Evolutionary conservation across 1,140 invertebrate genomes (phyloP), one percentile per base, ranked within the genome.

Genomic region (Ostrea denselamellosa): DNA sequence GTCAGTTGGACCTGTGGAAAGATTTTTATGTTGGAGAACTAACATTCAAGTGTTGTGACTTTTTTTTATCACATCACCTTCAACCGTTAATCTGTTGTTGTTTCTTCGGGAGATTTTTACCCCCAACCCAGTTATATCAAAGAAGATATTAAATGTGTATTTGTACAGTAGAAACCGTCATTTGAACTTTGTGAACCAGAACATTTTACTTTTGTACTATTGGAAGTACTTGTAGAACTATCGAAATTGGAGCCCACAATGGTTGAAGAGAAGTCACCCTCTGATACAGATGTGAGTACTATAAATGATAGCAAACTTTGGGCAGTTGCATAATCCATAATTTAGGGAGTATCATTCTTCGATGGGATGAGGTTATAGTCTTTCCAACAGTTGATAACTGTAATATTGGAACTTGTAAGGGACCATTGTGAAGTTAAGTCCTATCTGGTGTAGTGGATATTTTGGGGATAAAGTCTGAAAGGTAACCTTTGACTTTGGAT

Each of bases 21-120:
- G 22, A 28, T 28, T 25, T 25, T 44, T 28, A 77, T 12, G 25
- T 14, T 28, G 25, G 68, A 77, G 25, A 34, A 17, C 12, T 34
- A 77, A 44, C 22, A 77, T 77, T 77, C 68, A 77, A 25, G 68
- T 34, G 68, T 77, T 77, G 68, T 77, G 68, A 77, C 68, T 77
- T 3, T 34, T 19, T 62, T 7, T 19, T 62, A n/a, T 62, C n/a
- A 19, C n/a, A n/a, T 62, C 17, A 62, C 8, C 56, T 62, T 62
- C 17, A 19, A 19, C 17, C 8, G 14, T n/a, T n/a, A 62, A 19
- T 62, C n/a, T 7, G 7, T 7, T 62, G 17, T n/a, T 58, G 8
- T 58, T 58, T 19, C 4, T 58, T 8, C 10, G n/a, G 56, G 7
- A 19, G 17, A 19, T 17, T 62, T 62, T 19, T 2, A 1, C 34